These are phyloP conservation scores for Cebidichthys violaceus DNA, from an alignment of 2,113 vertebrate species.

Conservation along the genomic window DNA sequence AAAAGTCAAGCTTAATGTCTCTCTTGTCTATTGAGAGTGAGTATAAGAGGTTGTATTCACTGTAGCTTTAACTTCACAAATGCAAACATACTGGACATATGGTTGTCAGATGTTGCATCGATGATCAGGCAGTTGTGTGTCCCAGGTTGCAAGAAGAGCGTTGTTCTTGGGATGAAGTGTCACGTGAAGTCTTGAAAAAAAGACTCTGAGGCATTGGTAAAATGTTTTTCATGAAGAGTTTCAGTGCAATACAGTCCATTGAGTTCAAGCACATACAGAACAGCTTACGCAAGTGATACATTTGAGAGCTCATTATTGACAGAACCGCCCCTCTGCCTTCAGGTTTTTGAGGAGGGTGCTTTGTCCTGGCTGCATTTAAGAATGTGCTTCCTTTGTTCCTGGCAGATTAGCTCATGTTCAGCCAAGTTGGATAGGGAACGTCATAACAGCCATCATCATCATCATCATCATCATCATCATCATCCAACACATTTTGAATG, in stretches of 20 bases:
- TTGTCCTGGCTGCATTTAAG: background rate
- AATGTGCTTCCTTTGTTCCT: background rate
- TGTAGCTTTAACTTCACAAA: background rate
- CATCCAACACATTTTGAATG: slow-evolving; percentile 19
- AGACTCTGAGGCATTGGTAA: background rate
- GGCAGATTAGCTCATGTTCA: slow-evolving; percentile 9
- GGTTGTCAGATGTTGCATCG: background rate
- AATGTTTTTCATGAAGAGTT: no score
- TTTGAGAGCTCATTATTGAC: background rate
- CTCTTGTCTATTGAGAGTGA: background rate
- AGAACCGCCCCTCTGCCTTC: background rate
- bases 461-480: slow-evolving; percentile 30
- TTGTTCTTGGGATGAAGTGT: background rate
- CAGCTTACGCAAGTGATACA: background rate
- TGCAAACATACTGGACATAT: background rate
- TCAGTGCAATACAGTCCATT: background rate
- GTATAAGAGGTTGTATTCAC: background rate
- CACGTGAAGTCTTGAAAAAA: background rate
- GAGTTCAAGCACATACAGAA: background rate
- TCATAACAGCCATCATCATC: slow-evolving; percentile 24
- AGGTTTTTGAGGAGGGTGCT: background rate
- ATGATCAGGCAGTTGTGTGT: background rate
- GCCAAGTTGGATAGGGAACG: slow-evolving; percentile 1
- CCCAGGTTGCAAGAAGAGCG: background rate
- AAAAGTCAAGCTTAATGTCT: background rate